Percentiles rank a stretch among this genome's conserved stretches.
Evolutionary conservation across 1,140 invertebrate species (phyloP).

Genomic region (Scaptomyza pallida): DNA sequence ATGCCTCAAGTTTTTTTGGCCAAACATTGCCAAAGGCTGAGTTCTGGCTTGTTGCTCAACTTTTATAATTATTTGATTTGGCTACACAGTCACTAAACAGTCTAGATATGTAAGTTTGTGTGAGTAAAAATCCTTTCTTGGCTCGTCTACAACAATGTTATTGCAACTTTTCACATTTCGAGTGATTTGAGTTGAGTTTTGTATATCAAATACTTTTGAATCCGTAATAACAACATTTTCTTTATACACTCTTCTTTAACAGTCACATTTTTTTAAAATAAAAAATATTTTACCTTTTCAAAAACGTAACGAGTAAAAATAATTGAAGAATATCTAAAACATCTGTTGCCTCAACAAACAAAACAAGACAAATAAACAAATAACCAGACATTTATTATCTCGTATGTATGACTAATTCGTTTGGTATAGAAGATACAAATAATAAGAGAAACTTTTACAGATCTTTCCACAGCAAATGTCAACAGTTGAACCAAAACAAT

Average conservation of each 20-base stretch:
- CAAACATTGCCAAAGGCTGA: slow-evolving; percentile 49
- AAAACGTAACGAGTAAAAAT: background rate
- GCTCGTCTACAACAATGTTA: slow-evolving; percentile 27
- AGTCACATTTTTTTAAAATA: background rate
- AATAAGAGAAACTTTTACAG: too few species aligned
- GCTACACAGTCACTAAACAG: slow-evolving; percentile 40
- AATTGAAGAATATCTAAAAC: background rate
- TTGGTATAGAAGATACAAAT: too few species aligned
- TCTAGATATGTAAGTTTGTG: background rate
- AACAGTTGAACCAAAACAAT: slow-evolving; percentile 16
- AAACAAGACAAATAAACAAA: background rate
- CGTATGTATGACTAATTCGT: too few species aligned
- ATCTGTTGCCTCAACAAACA: slow-evolving; percentile 18
- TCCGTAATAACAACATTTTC: background rate
- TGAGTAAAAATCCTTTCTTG: slow-evolving; percentile 9
- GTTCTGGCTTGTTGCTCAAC: slow-evolving; percentile 40
- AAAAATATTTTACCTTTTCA: background rate
- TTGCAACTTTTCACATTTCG: slow-evolving; percentile 12
- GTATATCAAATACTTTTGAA: background rate
- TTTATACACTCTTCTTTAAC: background rate
- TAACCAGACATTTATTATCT: background rate
- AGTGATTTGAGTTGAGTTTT: background rate
- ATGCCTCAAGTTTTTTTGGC: slow-evolving; percentile 57
- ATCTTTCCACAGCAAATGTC: background rate
- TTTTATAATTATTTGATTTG: slow-evolving; percentile 81